Base-by-base conservation (phyloP, 2,888 invertebrate species). In the Leptopilina syphax region DNA sequence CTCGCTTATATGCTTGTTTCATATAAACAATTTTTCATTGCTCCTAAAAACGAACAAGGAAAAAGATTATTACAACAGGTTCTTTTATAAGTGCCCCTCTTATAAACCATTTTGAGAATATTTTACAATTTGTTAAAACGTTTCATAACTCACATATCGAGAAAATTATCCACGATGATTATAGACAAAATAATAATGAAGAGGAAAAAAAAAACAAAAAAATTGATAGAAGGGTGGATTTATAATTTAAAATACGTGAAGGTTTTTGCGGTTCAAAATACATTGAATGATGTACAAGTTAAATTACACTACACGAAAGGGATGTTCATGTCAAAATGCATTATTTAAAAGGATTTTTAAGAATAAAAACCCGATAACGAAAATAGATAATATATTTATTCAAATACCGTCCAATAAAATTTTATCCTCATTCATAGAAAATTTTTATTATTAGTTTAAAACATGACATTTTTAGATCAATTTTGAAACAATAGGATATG, bases 11-110 rank as follows among this genome's bases (percentile, higher is more conserved):
- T 10, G 50, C 10, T 44, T 44, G 10, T 50, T 50, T 54, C 57
- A 57, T 34, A 73, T 34, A 50, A 50, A 73, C 54, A 54, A 73
- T 73, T 73, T 73, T 73, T 73, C 73, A 73, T 41, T 60, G 34
- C 57, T 54, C 73, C 44, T 44, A 44, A 60, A 73, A 73, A 57
- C 4, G 70, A 73, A 4, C 34, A 9, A 13, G 10, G 41, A 73
- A 73, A 57, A 41, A 57, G 63, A 63, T 24, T 65, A 65, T 65
- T 65, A 34, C 27, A 65, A 67, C 67, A 47, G 8, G 12, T 50
- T 34, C 34, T 3, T 67, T 44, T 44, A n/a, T 44, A 44, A 44
- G 47, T 44, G 47, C 44, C 47, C 44, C 47, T 67, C 67, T 63
- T 63, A 67, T 18, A 67, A 50, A 44, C 47, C 18, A 47, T 67